These are phyloP conservation scores for Capreolus pygargus DNA, from an alignment of 2,113 vertebrate species.

Conservation along the genomic window DNA sequence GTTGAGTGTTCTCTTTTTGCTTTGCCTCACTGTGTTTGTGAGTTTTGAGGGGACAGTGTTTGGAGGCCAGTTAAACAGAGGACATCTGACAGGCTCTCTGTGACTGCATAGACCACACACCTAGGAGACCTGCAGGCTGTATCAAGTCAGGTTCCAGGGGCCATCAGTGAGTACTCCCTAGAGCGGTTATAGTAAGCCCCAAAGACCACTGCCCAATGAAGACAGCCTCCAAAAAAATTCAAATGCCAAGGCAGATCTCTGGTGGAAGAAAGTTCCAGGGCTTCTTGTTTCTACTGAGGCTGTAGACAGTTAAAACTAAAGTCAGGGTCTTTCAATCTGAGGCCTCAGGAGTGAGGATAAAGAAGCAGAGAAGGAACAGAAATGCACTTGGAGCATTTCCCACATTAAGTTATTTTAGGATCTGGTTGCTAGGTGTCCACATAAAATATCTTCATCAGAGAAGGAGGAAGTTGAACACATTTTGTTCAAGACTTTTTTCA, in stretches of 20 bases:
- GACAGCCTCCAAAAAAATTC: background rate
- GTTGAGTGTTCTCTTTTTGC: background rate
- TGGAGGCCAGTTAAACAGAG: background rate
- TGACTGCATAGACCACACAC: background rate
- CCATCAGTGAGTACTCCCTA: background rate
- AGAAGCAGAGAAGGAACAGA: background rate
- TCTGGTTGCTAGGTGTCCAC: constrained; percentile 60
- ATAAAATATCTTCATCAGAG: constrained; percentile 48
- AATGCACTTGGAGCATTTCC: constrained; percentile 30
- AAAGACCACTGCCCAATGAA: background rate
- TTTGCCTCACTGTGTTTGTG: background rate
- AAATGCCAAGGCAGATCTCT: background rate
- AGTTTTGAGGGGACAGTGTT: background rate
- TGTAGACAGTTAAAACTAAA: background rate
- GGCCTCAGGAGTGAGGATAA: background rate
- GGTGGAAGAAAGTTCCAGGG: background rate
- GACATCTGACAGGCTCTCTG: rapidly evolving
- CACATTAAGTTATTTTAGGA: constrained; percentile 56
- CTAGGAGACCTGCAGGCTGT: background rate
- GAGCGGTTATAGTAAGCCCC: background rate
- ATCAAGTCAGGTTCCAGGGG: background rate
- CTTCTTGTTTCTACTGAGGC: background rate
- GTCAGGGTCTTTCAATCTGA: background rate
- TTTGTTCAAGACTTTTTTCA: constrained; percentile 7
- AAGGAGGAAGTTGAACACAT: constrained; percentile 9